These are phyloP conservation scores for Eunapius fragilis DNA, from an alignment of 37 sponge, comb jelly and placozoan genomes.

Conservation along the genomic window DNA sequence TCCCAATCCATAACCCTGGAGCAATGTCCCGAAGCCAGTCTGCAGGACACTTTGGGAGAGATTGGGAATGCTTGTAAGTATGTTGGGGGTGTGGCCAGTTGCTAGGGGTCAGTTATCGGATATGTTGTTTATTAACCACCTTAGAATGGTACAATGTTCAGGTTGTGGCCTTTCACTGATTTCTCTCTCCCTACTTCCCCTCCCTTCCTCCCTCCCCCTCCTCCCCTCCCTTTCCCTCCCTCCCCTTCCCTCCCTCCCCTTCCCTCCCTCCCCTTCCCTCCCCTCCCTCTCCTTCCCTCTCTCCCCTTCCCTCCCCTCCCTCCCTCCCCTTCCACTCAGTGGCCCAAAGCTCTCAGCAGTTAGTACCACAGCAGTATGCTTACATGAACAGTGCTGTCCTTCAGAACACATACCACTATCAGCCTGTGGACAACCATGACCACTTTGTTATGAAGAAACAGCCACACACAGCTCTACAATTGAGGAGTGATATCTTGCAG, in stretches of 20 bases:
- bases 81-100: not conserved
- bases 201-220: no score
- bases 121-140: no score
- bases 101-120: no score
- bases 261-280: no score
- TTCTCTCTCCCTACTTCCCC: no score
- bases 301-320: no score
- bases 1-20: constrained; percentile 46
- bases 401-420: constrained; percentile 10
- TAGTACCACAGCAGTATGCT: constrained; percentile 47
- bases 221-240: no score
- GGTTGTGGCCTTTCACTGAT: no score
- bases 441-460: constrained; percentile 48
- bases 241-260: no score
- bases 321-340: no score
- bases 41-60: constrained; percentile 2
- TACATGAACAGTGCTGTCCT: constrained; percentile 48
- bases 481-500: constrained; percentile 58
- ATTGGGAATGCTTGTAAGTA: not conserved
- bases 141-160: no score
- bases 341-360: not conserved
- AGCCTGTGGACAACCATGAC: not conserved
- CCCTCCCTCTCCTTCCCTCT: no score
- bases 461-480: constrained; percentile 39
- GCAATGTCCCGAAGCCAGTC: not conserved